Conservation (phyloP, 2,113 vertebrate species). For the Balaenoptera acutorostrata region DNA sequence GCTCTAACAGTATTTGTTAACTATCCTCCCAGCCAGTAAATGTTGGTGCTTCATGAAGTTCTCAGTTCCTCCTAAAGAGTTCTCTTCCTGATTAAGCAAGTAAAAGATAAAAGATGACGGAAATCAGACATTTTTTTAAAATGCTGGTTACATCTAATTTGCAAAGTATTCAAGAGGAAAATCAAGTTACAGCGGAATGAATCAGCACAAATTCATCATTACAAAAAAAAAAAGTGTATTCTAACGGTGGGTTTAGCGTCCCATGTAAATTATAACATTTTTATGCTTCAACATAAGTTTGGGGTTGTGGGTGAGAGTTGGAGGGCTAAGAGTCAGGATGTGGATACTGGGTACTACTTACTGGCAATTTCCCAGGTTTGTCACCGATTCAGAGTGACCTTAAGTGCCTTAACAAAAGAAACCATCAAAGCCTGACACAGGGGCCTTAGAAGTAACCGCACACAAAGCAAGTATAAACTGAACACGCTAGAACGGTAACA, state of each 20-base stretch:
- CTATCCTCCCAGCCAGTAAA: not conserved
- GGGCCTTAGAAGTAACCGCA: not conserved
- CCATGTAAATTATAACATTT: not conserved
- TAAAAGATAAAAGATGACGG: not conserved
- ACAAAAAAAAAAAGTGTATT: not conserved
- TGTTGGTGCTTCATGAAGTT: not conserved
- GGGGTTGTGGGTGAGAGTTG: not conserved
- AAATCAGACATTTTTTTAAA: not conserved
- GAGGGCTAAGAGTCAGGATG: not conserved
- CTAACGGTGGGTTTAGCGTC: not conserved
- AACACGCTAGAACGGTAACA: not conserved
- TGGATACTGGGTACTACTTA: not conserved
- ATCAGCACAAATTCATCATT: not conserved
- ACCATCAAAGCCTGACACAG: not conserved
- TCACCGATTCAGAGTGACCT: not conserved
- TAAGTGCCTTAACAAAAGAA: not conserved
- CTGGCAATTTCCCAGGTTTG: not conserved
- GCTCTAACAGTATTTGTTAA: not conserved
- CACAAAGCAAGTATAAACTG: not conserved
- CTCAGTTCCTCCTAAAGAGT: not conserved
- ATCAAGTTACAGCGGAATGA: not conserved
- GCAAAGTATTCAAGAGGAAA: not conserved
- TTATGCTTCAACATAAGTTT: not conserved
- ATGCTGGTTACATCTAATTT: not conserved
- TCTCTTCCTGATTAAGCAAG: not conserved